Evolutionary conservation across 2,888 invertebrate genomes (phyloP).

Genomic region (Euzophera pinguis): DNA sequence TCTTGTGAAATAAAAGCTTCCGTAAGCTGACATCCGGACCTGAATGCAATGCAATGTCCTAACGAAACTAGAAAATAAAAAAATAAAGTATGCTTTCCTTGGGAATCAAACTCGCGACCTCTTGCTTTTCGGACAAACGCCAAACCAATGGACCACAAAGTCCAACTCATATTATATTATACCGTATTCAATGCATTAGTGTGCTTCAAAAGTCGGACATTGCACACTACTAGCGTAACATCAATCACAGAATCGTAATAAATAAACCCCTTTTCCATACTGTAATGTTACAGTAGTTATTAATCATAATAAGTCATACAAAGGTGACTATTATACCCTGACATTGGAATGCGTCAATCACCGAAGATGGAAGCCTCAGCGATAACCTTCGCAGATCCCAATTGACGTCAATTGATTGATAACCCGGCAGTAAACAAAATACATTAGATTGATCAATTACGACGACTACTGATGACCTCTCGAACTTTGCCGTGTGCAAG

Average conservation of each 20-base stretch:
- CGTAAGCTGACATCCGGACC: too few relatives aligned
- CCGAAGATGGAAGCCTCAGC: conserved; percentile 32
- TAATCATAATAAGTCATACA: conserved; percentile 2
- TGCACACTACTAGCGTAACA: background rate
- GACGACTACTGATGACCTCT: conserved; percentile 32
- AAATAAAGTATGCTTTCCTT: too few relatives aligned
- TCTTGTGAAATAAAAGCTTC: too few relatives aligned
- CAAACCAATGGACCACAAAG: too few relatives aligned
- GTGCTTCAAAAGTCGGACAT: too few relatives aligned
- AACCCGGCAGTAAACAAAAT: conserved; percentile 59
- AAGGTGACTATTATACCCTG: conserved; percentile 1
- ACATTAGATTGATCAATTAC: conserved; percentile 49
- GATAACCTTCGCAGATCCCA: conserved; percentile 55
- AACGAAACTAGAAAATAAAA: too few relatives aligned
- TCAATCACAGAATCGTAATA: background rate
- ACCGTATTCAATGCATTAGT: too few relatives aligned
- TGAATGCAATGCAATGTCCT: too few relatives aligned
- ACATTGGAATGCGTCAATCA: conserved; percentile 30
- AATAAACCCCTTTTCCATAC: background rate
- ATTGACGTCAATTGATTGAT: conserved; percentile 74
- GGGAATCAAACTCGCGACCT: too few relatives aligned
- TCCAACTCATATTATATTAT: too few relatives aligned
- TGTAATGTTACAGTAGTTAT: background rate
- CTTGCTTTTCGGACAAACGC: too few relatives aligned
- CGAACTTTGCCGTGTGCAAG: conserved; percentile 24